A percentile compares a stretch with the other conserved stretches of the same genome.
phyloP scores from a whole-genome alignment of 1,140 invertebrate genomes.

The Lepeophtheirus salmonis region DNA sequence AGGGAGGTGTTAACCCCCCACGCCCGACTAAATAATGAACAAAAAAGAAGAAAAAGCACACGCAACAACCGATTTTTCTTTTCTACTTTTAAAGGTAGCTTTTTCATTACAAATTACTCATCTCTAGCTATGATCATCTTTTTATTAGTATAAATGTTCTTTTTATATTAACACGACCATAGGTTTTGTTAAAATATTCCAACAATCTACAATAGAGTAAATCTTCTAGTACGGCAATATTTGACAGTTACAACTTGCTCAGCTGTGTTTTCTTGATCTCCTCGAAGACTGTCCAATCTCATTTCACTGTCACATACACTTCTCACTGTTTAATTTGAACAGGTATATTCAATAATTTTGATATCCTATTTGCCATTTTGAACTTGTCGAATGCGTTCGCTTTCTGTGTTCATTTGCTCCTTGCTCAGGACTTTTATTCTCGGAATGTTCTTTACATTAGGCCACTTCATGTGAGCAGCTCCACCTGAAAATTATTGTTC shows the following conservation, averaged over 20 bases:
- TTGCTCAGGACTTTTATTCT: conserved; percentile 35
- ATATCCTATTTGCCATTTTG: conserved; percentile 60
- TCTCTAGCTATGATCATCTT: too few relatives aligned
- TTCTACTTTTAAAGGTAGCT: too few relatives aligned
- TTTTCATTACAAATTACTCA: too few relatives aligned
- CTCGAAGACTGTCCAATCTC: conserved; percentile 91
- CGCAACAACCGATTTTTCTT: too few relatives aligned
- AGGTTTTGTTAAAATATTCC: conserved; percentile 91
- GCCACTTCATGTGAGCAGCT: conserved; percentile 29
- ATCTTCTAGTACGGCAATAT: conserved; percentile 56
- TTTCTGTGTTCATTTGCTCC: conserved; percentile 33
- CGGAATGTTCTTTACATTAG: conserved; percentile 33
- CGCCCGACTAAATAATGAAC: too few relatives aligned
- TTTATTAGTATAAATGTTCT: too few relatives aligned
- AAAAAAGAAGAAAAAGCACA: too few relatives aligned
- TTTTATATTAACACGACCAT: conserved; percentile 92
- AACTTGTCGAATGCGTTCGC: conserved; percentile 33
- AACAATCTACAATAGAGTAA: conserved; percentile 74
- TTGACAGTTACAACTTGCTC: conserved; percentile 69
- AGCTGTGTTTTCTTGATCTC: conserved; percentile 97
- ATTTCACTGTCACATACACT: conserved; percentile 86
- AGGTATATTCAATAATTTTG: conserved; percentile 38
- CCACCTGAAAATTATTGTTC: conserved; percentile 46
- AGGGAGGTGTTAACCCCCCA: too few relatives aligned
- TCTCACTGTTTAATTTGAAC: conserved; percentile 85